A percentile compares a stretch with the other conserved stretches of the same genome.
Conservation (phyloP, 1,140 invertebrate species). For the Temnothorax longispinosus region DNA sequence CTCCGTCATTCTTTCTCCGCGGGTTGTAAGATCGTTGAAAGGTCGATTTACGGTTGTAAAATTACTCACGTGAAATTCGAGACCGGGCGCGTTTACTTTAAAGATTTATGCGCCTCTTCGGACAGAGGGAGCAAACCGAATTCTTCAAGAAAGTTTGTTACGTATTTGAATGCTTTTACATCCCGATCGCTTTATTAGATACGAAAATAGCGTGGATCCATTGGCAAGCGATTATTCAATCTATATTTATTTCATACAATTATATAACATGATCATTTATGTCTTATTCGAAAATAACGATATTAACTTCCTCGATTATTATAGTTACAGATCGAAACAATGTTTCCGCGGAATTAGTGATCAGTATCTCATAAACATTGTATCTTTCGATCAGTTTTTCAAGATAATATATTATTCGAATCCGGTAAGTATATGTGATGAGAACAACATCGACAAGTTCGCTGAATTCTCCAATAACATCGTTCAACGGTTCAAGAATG, state of each 20-base stretch:
- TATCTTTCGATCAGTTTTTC: not conserved
- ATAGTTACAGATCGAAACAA: not conserved
- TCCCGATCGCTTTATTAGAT: not conserved
- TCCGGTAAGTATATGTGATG: not conserved
- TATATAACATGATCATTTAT: not conserved
- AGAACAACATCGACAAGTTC: not conserved
- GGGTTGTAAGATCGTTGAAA: constrained; percentile 81
- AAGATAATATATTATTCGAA: not conserved
- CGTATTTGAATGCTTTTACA: not conserved
- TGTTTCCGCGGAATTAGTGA: not conserved
- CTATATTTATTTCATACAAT: not conserved
- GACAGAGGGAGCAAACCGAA: constrained; percentile 36
- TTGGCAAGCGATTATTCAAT: not conserved
- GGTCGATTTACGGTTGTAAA: constrained; percentile 84
- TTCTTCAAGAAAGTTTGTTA: constrained; percentile 46
- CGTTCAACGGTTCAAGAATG: not conserved
- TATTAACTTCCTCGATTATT: not conserved
- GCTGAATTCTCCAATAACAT: not conserved
- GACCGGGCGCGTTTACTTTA: constrained; percentile 70
- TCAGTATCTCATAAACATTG: not conserved
- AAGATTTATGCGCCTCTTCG: constrained; percentile 73
- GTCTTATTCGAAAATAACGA: not conserved
- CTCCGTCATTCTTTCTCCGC: constrained; percentile 40
- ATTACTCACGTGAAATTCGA: constrained; percentile 82
- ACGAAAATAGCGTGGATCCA: not conserved